These are phyloP conservation scores for Drosophila pectinifera DNA, from an alignment of 1,140 invertebrate genomes.

Conservation along the genomic window DNA sequence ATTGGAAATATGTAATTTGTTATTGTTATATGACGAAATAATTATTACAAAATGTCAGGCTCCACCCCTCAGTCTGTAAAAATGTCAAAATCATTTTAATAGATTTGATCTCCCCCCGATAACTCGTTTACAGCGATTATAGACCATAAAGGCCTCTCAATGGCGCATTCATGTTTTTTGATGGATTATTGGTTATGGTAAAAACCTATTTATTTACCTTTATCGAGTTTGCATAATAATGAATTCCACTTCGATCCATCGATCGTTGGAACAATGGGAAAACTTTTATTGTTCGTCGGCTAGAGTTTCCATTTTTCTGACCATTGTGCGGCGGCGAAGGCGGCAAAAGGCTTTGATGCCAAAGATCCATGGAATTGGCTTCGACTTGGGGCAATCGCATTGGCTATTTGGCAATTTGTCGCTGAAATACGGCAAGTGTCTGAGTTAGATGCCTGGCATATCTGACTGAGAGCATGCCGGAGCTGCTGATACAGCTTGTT, in stretches of 20 bases:
- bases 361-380: slow-evolving; percentile 42
- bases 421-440: slow-evolving; percentile 61
- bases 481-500: slow-evolving; percentile 28
- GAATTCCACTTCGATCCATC: slow-evolving; percentile 19
- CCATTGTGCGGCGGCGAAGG: slow-evolving; percentile 18
- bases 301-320: slow-evolving; percentile 31
- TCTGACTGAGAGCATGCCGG: slow-evolving; percentile 46
- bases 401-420: slow-evolving; percentile 78
- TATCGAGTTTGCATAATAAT: slow-evolving; percentile 22
- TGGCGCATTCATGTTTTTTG: slow-evolving; percentile 30
- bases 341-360: slow-evolving; percentile 29
- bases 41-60: slow-evolving; percentile 7
- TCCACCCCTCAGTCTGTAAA: background rate
- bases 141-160: slow-evolving; percentile 2
- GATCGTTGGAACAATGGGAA: slow-evolving; percentile 45
- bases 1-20: too few relatives aligned
- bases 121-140: slow-evolving; percentile 9
- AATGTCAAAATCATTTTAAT: slow-evolving; percentile 33
- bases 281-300: slow-evolving; percentile 31
- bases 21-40: background rate
- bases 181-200: slow-evolving; percentile 38
- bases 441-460: slow-evolving; percentile 50
- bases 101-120: background rate
- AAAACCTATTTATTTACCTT: slow-evolving; percentile 12
- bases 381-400: slow-evolving; percentile 36